Percentiles rank a stretch among this genome's conserved stretches.
Conservation (phyloP, 2,888 invertebrate species). For the Tethea ocularis region DNA sequence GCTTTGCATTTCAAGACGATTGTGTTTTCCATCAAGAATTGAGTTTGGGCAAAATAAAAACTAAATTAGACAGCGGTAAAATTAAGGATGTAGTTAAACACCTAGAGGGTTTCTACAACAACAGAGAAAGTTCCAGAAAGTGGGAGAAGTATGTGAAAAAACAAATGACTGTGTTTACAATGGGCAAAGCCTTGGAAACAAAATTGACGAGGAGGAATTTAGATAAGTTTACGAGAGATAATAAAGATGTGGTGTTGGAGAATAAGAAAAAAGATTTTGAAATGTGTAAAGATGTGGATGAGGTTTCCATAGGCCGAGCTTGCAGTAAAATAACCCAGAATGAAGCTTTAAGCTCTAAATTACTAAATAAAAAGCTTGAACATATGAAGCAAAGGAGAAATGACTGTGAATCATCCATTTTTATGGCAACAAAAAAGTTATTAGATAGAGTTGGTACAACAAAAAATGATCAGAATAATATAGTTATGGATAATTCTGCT, state of each 20-base stretch:
- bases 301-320: conserved; percentile 51
- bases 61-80: conserved; percentile 38
- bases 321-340: conserved; percentile 7
- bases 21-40: conserved; percentile 50
- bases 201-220: conserved; percentile 39
- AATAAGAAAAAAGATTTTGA: conserved; percentile 55
- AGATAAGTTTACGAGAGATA: conserved; percentile 26
- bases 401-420: conserved; percentile 12
- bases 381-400: neutral
- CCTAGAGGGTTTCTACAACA: conserved; percentile 40
- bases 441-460: conserved; percentile 27
- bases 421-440: conserved; percentile 30
- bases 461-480: conserved; percentile 6
- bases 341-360: neutral
- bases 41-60: conserved; percentile 44
- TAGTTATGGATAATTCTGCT: too few species aligned
- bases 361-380: conserved; percentile 6
- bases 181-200: conserved; percentile 37
- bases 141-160: conserved; percentile 40
- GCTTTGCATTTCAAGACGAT: conserved; percentile 46
- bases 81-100: conserved; percentile 41
- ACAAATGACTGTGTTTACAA: conserved; percentile 44
- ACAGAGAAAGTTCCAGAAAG: conserved; percentile 22
- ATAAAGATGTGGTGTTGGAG: conserved; percentile 28
- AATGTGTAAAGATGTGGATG: conserved; percentile 57